phyloP scores from a whole-genome alignment of 2,888 invertebrate genomes.

The Ferdinandea cuprea region DNA sequence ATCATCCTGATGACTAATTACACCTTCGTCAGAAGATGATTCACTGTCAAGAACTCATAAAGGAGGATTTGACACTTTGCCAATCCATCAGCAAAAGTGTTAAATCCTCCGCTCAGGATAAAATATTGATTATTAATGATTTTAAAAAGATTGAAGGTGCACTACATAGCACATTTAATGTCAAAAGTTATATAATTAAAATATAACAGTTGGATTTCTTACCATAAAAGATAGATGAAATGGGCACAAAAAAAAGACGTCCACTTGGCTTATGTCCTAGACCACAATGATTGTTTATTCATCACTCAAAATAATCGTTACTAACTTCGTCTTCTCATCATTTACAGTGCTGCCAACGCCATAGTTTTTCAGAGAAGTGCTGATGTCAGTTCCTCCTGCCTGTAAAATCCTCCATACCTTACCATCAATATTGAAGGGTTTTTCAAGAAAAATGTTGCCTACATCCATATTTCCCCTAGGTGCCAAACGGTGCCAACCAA shows the following conservation, averaged over 20 bases:
- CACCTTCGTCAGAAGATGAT: too few species aligned
- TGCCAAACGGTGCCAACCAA: too few species aligned
- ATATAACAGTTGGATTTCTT: too few species aligned
- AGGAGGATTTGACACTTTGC: too few species aligned
- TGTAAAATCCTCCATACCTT: too few species aligned
- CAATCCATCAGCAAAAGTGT: too few species aligned
- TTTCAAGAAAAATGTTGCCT: too few species aligned
- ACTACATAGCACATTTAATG: conserved; percentile 13
- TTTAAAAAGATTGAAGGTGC: conserved; percentile 14
- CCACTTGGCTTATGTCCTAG: neutral
- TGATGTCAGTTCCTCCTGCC: too few species aligned
- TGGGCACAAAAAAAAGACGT: conserved; percentile 2
- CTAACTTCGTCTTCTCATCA: conserved; percentile 7
- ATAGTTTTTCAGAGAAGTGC: conserved; percentile 29
- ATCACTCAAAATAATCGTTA: conserved; percentile 4
- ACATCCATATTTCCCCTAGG: too few species aligned
- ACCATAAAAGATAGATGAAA: neutral
- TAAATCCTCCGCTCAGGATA: conserved; percentile 8
- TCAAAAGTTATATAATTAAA: conserved; percentile 12
- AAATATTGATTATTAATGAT: conserved; percentile 22
- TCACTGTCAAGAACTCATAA: too few species aligned
- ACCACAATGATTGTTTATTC: conserved; percentile 16
- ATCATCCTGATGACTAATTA: too few species aligned
- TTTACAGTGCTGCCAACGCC: conserved; percentile 7
- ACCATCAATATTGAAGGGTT: too few species aligned